Evolutionary conservation across 2,113 vertebrate genomes (phyloP), one percentile per base, ranked within the genome.

Genomic region (Xiphophorus maculatus): DNA sequence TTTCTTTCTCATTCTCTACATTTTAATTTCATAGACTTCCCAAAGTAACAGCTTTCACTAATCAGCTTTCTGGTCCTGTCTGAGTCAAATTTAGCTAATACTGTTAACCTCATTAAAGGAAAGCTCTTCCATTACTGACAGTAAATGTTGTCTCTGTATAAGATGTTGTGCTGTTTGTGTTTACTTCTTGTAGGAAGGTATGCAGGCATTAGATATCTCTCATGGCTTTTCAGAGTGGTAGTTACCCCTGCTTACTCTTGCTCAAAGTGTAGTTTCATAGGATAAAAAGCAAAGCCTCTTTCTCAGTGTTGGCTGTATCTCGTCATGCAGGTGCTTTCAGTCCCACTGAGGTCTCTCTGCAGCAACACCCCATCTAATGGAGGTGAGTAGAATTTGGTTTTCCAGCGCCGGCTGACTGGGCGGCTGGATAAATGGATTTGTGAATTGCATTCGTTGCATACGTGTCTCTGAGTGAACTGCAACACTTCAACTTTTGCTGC

Each of bases 401-500:
- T 72, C 48, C 32, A 22, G 30, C 22, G 61, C 32, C 66, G 48
- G 63, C 37, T 30, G 67, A 32, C n/a, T 65, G 61, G 68, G 61
- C 61, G 58, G n/a, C 4, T 54, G 61, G 28, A 10, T 3, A 33
- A 1, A 75, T 65, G 42, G 66, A 32, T 76, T 70, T 71, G 0
- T 73, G 68, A 32, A 54, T 11, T 19, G 17, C 51, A 25, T 58
- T 58, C 0, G 51, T 58, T 2, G 44, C 27, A 64, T 6, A 17
- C 51, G 27, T 62, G 25, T 42, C 17, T 44, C 48, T 30, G 5
- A 11, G 48, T 33, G 40, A 2, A 27, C 48, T 71, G 15, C 63
- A 74, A 13, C 65, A 69, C 14, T 66, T 42, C 60, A 35, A 37
- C 73, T 22, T 48, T 40, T 44, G 29, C 82, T 25, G n/a, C 3